Conservation (phyloP, 2,888 invertebrate genomes). For the Cancer borealis region DNA sequence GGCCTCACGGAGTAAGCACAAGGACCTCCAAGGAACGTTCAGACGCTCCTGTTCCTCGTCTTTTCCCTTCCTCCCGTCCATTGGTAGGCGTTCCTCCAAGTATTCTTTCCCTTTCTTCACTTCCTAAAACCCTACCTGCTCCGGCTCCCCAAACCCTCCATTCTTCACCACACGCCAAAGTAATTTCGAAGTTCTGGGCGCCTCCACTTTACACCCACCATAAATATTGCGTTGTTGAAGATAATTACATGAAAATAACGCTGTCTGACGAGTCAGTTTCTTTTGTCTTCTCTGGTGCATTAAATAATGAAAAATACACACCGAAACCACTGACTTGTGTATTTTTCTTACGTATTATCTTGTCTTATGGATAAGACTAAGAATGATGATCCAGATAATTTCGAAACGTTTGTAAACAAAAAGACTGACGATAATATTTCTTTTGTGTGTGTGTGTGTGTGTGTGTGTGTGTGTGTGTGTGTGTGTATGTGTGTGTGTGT, state of each 20-base stretch:
- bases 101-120: not conserved
- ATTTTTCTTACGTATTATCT: not conserved
- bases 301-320: not conserved
- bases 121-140: not conserved
- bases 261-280: not conserved
- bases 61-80: not conserved
- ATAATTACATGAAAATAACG: conserved; percentile 21
- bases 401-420: not conserved
- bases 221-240: not conserved
- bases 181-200: not conserved
- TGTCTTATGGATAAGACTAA: not conserved
- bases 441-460: not conserved
- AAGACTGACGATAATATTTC: not conserved
- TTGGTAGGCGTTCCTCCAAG: not conserved
- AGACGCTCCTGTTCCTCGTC: not conserved
- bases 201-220: conserved; percentile 18
- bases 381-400: not conserved
- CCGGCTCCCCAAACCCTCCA: not conserved
- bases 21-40: not conserved
- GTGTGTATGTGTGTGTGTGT: no score
- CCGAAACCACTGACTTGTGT: not conserved
- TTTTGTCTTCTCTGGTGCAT: not conserved
- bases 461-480: no score
- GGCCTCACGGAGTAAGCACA: not conserved
- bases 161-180: conserved; percentile 29